phyloP scores from a whole-genome alignment of 2,888 invertebrate species.

The Eretmocerus hayati region DNA sequence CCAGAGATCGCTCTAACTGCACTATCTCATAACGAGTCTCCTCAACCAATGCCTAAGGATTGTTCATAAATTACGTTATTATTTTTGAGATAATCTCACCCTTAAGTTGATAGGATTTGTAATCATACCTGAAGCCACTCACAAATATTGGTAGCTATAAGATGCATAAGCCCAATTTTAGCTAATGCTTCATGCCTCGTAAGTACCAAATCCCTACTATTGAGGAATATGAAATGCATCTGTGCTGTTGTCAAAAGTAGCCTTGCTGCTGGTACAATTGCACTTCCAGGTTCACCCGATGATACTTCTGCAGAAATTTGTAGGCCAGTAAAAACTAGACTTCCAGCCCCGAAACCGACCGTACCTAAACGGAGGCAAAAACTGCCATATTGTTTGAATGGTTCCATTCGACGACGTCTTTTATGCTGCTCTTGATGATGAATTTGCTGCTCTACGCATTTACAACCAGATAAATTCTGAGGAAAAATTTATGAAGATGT shows the following conservation, averaged over 20 bases:
- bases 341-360: slow-evolving; percentile 52
- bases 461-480: neutral
- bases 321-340: slow-evolving; percentile 65
- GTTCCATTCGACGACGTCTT: neutral
- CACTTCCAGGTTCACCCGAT: slow-evolving; percentile 47
- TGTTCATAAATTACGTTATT: too few species aligned
- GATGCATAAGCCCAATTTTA: slow-evolving; percentile 88
- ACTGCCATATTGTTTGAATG: slow-evolving; percentile 67
- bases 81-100: too few species aligned
- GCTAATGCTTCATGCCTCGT: slow-evolving; percentile 65
- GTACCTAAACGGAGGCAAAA: slow-evolving; percentile 82
- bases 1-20: slow-evolving; percentile 52
- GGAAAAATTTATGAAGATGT: neutral
- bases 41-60: slow-evolving; percentile 56
- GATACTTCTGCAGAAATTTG: slow-evolving; percentile 54
- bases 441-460: neutral
- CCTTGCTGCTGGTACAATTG: slow-evolving; percentile 74
- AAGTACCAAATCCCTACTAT: slow-evolving; percentile 67
- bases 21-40: slow-evolving; percentile 84
- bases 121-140: slow-evolving; percentile 80
- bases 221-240: slow-evolving; percentile 90
- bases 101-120: too few species aligned
- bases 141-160: slow-evolving; percentile 87
- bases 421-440: neutral
- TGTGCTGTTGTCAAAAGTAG: slow-evolving; percentile 81